Percentiles rank a stretch among this genome's conserved stretches.
phyloP scores from a whole-genome alignment of 1,140 invertebrate species.

The Argopecten irradians region DNA sequence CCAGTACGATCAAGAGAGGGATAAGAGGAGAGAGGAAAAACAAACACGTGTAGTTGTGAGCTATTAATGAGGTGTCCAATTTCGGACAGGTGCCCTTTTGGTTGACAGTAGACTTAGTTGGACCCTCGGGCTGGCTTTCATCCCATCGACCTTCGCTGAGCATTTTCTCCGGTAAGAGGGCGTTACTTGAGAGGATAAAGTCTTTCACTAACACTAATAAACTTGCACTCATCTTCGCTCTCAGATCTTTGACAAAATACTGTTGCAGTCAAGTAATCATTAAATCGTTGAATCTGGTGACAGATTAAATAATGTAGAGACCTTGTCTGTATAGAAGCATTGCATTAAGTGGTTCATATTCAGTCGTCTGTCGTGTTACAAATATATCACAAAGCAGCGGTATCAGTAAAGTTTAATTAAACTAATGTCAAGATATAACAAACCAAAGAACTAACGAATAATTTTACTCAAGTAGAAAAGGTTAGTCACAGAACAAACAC shows the following conservation, averaged over 20 bases:
- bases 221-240: neutral
- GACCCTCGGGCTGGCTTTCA: neutral
- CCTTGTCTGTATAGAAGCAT: neutral
- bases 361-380: neutral
- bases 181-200: neutral
- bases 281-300: neutral
- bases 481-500: too few relatives aligned
- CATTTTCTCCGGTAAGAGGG: neutral
- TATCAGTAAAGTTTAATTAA: neutral
- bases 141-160: neutral
- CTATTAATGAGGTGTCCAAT: neutral
- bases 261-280: conserved; percentile 8
- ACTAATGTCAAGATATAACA: neutral
- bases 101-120: neutral
- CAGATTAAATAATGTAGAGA: neutral
- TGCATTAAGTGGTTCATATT: neutral
- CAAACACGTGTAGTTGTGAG: neutral
- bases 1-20: neutral
- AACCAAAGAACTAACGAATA: too few relatives aligned
- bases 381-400: neutral
- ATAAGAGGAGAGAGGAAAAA: neutral
- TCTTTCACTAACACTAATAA: neutral
- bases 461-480: too few relatives aligned
- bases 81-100: neutral
- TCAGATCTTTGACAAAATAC: neutral